phyloP scores from a whole-genome alignment of 2,888 invertebrate species.

The Lycocerus yunnanus region DNA sequence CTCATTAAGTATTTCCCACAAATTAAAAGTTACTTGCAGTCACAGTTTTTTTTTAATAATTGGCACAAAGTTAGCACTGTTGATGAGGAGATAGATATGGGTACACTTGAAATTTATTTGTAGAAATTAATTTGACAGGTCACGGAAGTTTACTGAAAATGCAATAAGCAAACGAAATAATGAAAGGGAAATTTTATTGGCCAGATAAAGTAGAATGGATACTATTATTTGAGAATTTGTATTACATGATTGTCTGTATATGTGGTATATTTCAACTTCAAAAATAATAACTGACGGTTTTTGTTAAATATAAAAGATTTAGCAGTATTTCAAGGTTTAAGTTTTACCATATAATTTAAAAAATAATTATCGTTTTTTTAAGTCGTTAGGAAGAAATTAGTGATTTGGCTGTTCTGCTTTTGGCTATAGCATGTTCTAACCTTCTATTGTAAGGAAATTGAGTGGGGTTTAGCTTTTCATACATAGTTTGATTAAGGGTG shows the following conservation, averaged over 20 bases:
- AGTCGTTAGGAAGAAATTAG: not conserved
- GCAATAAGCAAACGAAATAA: too few species aligned
- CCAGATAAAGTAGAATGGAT: not conserved
- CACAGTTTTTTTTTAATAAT: too few species aligned
- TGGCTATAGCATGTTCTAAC: not conserved
- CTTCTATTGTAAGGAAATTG: not conserved
- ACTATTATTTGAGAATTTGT: not conserved
- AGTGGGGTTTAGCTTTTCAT: not conserved
- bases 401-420: not conserved
- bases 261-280: not conserved
- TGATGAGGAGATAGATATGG: too few species aligned
- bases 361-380: not conserved
- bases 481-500: not conserved
- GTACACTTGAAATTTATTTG: too few species aligned
- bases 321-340: not conserved
- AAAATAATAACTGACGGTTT: not conserved
- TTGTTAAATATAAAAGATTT: not conserved
- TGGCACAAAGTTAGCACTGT: too few species aligned
- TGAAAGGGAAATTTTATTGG: too few species aligned
- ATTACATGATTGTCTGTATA: not conserved
- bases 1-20: too few species aligned
- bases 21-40: too few species aligned
- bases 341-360: not conserved
- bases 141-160: too few species aligned
- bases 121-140: too few species aligned